Evolutionary conservation across 2,888 invertebrate genomes (phyloP).

Genomic region (Hoplodrina blanda): DNA sequence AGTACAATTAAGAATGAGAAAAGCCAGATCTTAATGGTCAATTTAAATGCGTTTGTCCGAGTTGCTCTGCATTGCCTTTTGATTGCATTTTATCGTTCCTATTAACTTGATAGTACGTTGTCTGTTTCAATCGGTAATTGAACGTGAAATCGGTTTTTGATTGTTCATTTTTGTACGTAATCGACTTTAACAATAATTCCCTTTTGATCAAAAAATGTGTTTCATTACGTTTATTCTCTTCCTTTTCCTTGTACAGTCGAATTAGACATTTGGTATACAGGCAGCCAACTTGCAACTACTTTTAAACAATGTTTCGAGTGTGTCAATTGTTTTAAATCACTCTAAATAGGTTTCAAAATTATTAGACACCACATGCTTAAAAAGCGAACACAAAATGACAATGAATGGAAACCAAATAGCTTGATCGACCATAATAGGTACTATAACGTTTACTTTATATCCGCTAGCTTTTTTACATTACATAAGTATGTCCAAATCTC

Average conservation of each 20-base stretch:
- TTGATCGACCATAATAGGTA: not conserved
- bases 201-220: not conserved
- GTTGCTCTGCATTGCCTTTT: conserved; percentile 32
- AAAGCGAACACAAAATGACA: no score
- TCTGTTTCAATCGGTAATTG: conserved; percentile 45
- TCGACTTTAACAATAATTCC: not conserved
- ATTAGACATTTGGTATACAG: no score
- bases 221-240: not conserved
- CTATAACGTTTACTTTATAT: not conserved
- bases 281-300: no score
- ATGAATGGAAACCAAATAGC: no score
- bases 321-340: no score
- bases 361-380: no score
- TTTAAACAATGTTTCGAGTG: no score
- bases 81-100: conserved; percentile 51
- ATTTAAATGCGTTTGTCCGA: conserved; percentile 40
- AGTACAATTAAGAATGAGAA: conserved; percentile 50
- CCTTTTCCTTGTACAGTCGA: not conserved
- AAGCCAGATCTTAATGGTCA: conserved; percentile 46
- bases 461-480: not conserved
- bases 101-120: conserved; percentile 36
- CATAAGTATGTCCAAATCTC: conserved; percentile 4
- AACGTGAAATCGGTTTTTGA: conserved; percentile 43
- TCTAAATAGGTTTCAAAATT: no score
- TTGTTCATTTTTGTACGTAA: conserved; percentile 18